A percentile compares a stretch with the other conserved stretches of the same genome.
phyloP scores from a whole-genome alignment of 2,797 vertebrate genomes.

The Denticeps clupeoides region DNA sequence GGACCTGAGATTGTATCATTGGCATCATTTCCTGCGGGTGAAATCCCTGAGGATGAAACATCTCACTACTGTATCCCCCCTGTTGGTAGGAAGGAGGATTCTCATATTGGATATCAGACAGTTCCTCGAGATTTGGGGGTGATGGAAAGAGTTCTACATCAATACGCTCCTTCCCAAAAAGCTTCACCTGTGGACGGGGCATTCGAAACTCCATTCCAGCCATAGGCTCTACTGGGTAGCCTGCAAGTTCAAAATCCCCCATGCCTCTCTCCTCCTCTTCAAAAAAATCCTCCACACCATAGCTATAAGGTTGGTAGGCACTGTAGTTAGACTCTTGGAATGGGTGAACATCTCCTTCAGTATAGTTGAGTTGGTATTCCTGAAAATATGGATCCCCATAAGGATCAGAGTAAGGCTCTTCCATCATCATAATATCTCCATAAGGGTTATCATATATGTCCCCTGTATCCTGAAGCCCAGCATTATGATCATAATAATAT shows the following conservation, averaged over 20 bases:
- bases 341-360: constrained; percentile 48
- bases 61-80: too few relatives aligned
- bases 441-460: constrained; percentile 46
- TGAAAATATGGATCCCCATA: constrained; percentile 25
- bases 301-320: constrained; percentile 58
- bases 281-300: constrained; percentile 62
- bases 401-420: constrained; percentile 20
- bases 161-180: constrained; percentile 81
- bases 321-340: constrained; percentile 61
- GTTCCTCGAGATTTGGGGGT: constrained; percentile 56
- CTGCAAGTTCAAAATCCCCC: constrained; percentile 42
- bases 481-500: too few relatives aligned
- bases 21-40: constrained; percentile 36
- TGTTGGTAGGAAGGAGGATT: constrained; percentile 40
- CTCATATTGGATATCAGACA: constrained; percentile 76
- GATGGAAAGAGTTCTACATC: constrained; percentile 69
- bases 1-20: too few relatives aligned
- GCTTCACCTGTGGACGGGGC: constrained; percentile 84
- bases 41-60: constrained; percentile 18
- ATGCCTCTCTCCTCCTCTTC: constrained; percentile 50
- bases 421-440: too few relatives aligned
- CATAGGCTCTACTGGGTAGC: constrained; percentile 23
- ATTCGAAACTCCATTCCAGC: constrained; percentile 70
- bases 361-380: constrained; percentile 58
- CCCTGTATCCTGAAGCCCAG: too few relatives aligned